Evolutionary conservation across 2,113 vertebrate genomes (phyloP), one percentile per base, ranked within the genome.

Genomic region (Hassar affinis): DNA sequence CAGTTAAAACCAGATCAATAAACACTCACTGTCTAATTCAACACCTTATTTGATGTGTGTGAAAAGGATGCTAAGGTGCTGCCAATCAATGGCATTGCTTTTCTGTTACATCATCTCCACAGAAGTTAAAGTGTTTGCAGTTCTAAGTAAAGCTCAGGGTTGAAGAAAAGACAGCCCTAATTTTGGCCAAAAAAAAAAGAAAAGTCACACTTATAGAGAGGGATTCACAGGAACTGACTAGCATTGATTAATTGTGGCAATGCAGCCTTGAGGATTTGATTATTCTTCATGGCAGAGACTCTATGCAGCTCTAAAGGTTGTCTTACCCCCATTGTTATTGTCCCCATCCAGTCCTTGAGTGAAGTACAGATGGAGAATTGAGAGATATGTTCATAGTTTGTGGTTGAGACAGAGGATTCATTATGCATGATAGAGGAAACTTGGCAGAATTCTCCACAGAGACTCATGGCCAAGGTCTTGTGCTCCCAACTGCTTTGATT

Each of bases 1-100:
- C 62, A 33, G 61, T 79, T 80, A 45, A 81, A 62, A 27, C 30
- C 74, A 47, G 81, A 79, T 82, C 86, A 76, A 87, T 87, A 80
- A 79, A 69, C 57, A 79, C 64, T 68, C 42, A 20, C 74, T 56
- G 51, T 77, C 82, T 84, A 84, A 86, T 84, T 74, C 61, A 52
- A n/a, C 62, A 71, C 14, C 75, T 82, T 59, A 54, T 79, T 79
- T 85, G 75, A 79, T 61, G 57, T 64, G 49, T 75, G 80, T 85
- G 66, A 76, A 84, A 78, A 69, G 64, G 66, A 79, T 85, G 72
- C 75, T 20, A 61, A 79, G 83, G 80, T 78, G 61, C 80, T 68
- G 35, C 33, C 33, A 57, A 87, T 87, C 86, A 66, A 85, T 85
- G 52, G 12, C 64, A 51, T 84, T 84, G 66, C 42, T 75, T 79